Conservation (phyloP, 1,140 invertebrate genomes). For the Aricia agestis region DNA sequence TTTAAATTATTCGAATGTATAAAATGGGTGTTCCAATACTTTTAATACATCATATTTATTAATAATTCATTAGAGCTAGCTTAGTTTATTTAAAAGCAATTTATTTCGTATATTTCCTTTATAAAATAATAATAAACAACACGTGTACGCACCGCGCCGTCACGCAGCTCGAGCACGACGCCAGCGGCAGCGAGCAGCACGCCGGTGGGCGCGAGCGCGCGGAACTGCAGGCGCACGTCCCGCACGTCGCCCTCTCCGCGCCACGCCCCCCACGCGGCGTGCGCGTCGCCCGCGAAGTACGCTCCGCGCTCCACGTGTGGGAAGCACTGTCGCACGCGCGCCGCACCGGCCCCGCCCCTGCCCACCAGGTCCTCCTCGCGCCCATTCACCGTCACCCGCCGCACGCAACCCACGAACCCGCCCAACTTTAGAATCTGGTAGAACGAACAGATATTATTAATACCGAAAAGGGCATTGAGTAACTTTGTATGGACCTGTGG, state of each 20-base stretch:
- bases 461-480: background rate
- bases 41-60: too few species aligned
- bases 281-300: constrained; percentile 82
- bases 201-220: constrained; percentile 88
- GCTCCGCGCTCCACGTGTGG: constrained; percentile 89
- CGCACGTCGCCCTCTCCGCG: constrained; percentile 79
- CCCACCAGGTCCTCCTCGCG: constrained; percentile 85
- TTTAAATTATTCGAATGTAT: too few species aligned
- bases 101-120: too few species aligned
- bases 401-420: constrained; percentile 89
- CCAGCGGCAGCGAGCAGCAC: constrained; percentile 83
- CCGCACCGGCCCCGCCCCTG: constrained; percentile 80
- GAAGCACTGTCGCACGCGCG: constrained; percentile 90
- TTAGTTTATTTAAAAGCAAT: too few species aligned
- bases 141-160: constrained; percentile 54
- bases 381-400: constrained; percentile 85
- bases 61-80: too few species aligned
- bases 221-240: constrained; percentile 87
- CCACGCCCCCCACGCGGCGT: constrained; percentile 51
- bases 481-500: too few species aligned
- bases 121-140: too few species aligned
- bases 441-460: background rate
- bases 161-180: constrained; percentile 55
- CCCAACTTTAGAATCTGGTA: constrained; percentile 65
- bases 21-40: too few species aligned